Percentiles rank a stretch among this genome's conserved stretches.
These are phyloP conservation scores for Nasonia longicornis DNA, from an alignment of 1,140 invertebrate genomes.

Conservation along the genomic window DNA sequence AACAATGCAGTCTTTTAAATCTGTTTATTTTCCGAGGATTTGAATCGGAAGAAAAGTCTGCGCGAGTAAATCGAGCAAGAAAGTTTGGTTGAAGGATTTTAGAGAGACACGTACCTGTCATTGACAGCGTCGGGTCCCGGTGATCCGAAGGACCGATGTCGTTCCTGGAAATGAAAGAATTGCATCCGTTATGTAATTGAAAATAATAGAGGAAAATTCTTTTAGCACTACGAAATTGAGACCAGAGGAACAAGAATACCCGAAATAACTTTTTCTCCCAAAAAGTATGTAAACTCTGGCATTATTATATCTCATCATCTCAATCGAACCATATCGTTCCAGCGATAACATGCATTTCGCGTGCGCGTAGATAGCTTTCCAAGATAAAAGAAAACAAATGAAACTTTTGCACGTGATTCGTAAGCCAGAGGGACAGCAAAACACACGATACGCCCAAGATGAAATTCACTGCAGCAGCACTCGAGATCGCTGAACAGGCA, in stretches of 20 bases:
- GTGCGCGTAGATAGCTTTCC: background rate
- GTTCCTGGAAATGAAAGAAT: background rate
- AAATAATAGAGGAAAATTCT: background rate
- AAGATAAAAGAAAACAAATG: background rate
- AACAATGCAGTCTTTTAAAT: too few relatives aligned
- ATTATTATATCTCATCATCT: background rate
- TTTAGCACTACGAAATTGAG: too few relatives aligned
- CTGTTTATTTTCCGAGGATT: too few relatives aligned
- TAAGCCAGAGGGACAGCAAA: background rate
- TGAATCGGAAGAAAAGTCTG: background rate
- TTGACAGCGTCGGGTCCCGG: background rate
- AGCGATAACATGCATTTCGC: background rate
- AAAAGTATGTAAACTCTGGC: background rate
- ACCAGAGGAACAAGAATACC: too few relatives aligned
- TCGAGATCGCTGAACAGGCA: background rate
- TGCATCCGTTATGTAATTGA: background rate
- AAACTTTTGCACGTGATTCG: background rate
- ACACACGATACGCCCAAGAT: background rate
- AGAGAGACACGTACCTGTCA: background rate
- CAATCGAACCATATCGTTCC: too few relatives aligned
- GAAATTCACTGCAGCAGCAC: background rate
- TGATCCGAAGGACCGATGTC: background rate
- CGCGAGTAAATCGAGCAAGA: background rate
- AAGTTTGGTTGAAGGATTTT: background rate
- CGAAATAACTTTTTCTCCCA: too few relatives aligned